Conservation (phyloP, 2,888 invertebrate species). For the Gnatocerus cornutus region DNA sequence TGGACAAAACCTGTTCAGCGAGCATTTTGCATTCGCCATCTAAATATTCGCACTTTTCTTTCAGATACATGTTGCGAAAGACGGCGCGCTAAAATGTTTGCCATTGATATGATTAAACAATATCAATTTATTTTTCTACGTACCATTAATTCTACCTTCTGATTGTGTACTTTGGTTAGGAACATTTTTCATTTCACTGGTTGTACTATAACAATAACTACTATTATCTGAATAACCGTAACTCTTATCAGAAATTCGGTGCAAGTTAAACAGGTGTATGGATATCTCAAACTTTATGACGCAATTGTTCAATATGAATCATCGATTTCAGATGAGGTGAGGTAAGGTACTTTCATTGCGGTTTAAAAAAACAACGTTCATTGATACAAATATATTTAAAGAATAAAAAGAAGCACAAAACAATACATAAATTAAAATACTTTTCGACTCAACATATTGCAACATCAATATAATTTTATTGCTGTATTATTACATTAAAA, state of each 20-base stretch:
- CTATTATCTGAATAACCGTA: constrained; percentile 4
- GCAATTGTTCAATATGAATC: constrained; percentile 15
- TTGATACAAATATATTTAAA: constrained; percentile 46
- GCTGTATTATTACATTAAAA: constrained; percentile 20
- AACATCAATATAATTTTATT: constrained; percentile 31
- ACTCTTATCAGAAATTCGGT: constrained; percentile 11
- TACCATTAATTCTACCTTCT: constrained; percentile 33
- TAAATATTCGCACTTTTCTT: constrained; percentile 33
- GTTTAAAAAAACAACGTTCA: constrained; percentile 1
- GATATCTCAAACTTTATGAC: constrained; percentile 17
- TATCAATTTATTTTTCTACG: neutral
- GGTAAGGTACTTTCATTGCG: too few relatives aligned
- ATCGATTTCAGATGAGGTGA: neutral
- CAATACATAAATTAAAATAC: constrained; percentile 23
- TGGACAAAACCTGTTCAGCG: constrained; percentile 13
- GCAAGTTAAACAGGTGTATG: constrained; percentile 17
- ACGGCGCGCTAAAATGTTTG: constrained; percentile 16
- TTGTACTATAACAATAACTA: constrained; percentile 16
- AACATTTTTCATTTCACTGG: constrained; percentile 16
- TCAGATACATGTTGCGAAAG: constrained; percentile 28
- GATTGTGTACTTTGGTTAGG: constrained; percentile 22
- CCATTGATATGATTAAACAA: neutral
- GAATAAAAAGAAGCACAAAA: constrained; percentile 28
- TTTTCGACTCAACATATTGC: constrained; percentile 32
- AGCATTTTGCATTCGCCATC: constrained; percentile 35